phyloP scores from a whole-genome alignment of 2,797 vertebrate genomes.

The Gymnothorax reevesii region DNA sequence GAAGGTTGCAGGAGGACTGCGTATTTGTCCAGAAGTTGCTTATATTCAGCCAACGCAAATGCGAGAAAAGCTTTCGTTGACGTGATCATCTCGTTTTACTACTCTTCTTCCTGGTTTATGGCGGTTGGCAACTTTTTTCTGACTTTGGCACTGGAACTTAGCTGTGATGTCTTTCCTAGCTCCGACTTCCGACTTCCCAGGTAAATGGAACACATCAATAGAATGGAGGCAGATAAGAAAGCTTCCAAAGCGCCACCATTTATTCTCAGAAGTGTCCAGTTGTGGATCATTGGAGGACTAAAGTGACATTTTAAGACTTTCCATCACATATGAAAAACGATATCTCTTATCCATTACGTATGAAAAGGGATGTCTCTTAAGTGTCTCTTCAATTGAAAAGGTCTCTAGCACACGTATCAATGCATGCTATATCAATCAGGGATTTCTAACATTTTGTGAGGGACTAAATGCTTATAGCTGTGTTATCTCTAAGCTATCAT shows the following conservation, averaged over 20 bases:
- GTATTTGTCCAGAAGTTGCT: too few species aligned
- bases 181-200: too few species aligned
- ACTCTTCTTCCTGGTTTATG: too few species aligned
- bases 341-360: not conserved
- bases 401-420: not conserved
- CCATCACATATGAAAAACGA: not conserved
- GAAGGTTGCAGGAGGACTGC: too few species aligned
- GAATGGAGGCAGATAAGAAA: not conserved
- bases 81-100: too few species aligned
- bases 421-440: not conserved
- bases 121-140: too few species aligned
- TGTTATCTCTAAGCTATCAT: not conserved
- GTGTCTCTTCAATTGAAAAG: not conserved
- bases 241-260: not conserved
- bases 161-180: too few species aligned
- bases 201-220: too few species aligned
- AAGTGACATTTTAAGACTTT: not conserved
- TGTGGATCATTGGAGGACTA: not conserved
- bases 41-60: too few species aligned
- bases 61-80: too few species aligned
- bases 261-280: not conserved
- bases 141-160: too few species aligned
- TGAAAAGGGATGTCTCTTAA: not conserved
- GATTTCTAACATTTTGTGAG: not conserved
- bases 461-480: not conserved